Percentiles rank a stretch among this genome's conserved stretches.
These are phyloP conservation scores for Chrysolina americana DNA, from an alignment of 2,888 invertebrate genomes.

Conservation along the genomic window DNA sequence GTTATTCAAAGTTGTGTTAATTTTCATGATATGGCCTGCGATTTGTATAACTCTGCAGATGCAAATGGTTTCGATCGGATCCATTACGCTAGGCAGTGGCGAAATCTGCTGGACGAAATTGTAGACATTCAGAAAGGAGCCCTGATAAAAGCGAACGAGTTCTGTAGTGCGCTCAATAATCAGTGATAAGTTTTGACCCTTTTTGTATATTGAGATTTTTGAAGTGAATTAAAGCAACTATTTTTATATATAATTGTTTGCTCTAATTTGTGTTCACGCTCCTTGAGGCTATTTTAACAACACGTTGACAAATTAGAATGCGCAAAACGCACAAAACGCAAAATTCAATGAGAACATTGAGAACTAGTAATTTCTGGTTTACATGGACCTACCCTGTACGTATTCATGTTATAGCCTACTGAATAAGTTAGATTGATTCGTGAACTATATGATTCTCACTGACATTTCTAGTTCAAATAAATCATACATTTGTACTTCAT, in stretches of 20 bases:
- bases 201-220: slow-evolving; percentile 32
- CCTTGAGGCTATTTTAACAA: too few relatives aligned
- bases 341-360: too few relatives aligned
- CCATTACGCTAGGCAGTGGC: slow-evolving; percentile 64
- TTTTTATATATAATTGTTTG: slow-evolving; percentile 7
- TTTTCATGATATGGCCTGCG: slow-evolving; percentile 81
- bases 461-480: too few relatives aligned
- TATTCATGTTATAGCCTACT: too few relatives aligned
- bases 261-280: not conserved
- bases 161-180: slow-evolving; percentile 60
- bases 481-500: too few relatives aligned
- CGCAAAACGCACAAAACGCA: too few relatives aligned
- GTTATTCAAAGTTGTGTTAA: slow-evolving; percentile 82
- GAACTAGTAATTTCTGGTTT: too few relatives aligned
- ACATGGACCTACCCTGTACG: too few relatives aligned
- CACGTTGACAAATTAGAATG: too few relatives aligned
- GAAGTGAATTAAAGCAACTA: not conserved
- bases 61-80: slow-evolving; percentile 94
- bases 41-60: slow-evolving; percentile 84
- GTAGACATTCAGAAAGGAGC: slow-evolving; percentile 65
- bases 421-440: too few relatives aligned
- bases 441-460: too few relatives aligned
- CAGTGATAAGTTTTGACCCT: slow-evolving; percentile 43
- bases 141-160: slow-evolving; percentile 62
- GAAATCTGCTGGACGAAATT: slow-evolving; percentile 63